A percentile compares a stretch with the other conserved stretches of the same genome.
phyloP scores from a whole-genome alignment of 1,140 invertebrate species.

The Dreissena polymorpha region DNA sequence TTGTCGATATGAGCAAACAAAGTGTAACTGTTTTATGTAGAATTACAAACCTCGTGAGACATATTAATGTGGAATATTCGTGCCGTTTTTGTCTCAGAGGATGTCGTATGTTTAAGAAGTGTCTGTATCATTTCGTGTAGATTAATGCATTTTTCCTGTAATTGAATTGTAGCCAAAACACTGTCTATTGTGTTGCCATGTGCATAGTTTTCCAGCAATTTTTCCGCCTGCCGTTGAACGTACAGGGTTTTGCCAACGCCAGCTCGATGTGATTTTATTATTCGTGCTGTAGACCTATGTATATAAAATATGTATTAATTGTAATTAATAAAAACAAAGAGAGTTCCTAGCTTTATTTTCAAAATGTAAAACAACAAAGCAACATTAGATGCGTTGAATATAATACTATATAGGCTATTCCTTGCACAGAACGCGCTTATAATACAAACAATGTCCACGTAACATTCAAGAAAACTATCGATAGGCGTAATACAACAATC shows the following conservation, averaged over 20 bases:
- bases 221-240: background rate
- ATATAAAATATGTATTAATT: too few relatives aligned
- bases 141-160: conserved; percentile 60
- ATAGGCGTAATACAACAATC: too few relatives aligned
- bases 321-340: background rate
- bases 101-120: conserved; percentile 50
- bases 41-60: conserved; percentile 64
- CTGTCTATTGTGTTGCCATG: too few relatives aligned
- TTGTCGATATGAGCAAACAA: too few relatives aligned
- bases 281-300: background rate
- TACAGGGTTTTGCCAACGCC: conserved; percentile 11
- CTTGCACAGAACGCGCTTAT: too few relatives aligned
- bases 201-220: too few relatives aligned
- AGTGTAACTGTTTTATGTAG: too few relatives aligned
- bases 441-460: too few relatives aligned
- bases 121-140: conserved; percentile 41
- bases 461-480: too few relatives aligned
- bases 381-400: background rate
- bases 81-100: conserved; percentile 37
- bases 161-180: conserved; percentile 46
- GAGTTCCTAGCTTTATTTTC: background rate
- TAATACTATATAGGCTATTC: background rate
- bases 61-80: conserved; percentile 69
- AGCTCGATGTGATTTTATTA: conserved; percentile 2
- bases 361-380: background rate